Base-by-base conservation (phyloP, 2,113 vertebrate genomes). In the Pao palembangensis region DNA sequence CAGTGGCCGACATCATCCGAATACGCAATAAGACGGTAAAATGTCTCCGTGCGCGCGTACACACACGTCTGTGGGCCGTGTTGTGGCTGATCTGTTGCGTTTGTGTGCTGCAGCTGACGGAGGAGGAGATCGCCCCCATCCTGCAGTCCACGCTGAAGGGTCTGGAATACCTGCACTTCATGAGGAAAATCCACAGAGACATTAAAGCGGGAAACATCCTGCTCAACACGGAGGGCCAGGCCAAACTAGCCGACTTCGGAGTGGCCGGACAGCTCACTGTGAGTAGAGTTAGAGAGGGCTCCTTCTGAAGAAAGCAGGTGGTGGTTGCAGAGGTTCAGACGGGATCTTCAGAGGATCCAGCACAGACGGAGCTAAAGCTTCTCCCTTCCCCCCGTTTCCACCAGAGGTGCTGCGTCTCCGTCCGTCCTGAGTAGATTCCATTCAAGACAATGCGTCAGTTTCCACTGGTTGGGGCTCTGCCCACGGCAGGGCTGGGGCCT, bases 141-240 rank as follows among this genome's bases (percentile, higher is more conserved):
- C 63, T 96, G 42, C 93, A 95, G 0, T 94, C 94, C 0, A 98
- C 95, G 0, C 87, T 98, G 75, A 98, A 95, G 55, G 96, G 96
- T 49, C 76, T 98, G 0, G 96, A 98, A 81, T 98, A 98, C 76
- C 92, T 98, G 71, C 96, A 98, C 92, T 98, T 98, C 80, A 98
- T 98, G 96, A 94, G 95, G 81, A 98, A 98, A 86, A 98, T 98
- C 90, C 96, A 98, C 85, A 88, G 96, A 67, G 96, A 98, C 85
- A 98, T 98, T 79, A 98, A 98, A 75, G 96, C 96, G 6, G 96
- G 96, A 23, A 98, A 98, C 86, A 98, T 97, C 89, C 90, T 98
- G 82, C 88, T 98, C 31, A 98, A 94, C 80, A 81, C 91, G 0
- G 95, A 98, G 79, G 96, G 96, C 2, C 93, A 96, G 64, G 96